Base-by-base conservation (phyloP, 2,888 invertebrate genomes). In the Bombyx huttoni region DNA sequence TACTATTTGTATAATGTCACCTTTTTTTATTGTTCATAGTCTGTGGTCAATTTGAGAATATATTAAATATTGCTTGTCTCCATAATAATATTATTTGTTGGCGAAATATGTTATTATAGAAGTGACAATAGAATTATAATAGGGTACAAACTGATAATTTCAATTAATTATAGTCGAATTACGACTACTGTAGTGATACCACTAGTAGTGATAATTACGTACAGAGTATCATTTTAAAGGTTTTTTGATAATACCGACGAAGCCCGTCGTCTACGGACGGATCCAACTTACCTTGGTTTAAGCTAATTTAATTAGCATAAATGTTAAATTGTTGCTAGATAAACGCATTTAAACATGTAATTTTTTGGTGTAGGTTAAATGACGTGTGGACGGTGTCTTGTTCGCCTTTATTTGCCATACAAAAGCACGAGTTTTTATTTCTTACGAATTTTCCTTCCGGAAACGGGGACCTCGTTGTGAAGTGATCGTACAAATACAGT, bases 351-450 rank as follows among this genome's bases (percentile, higher is more conserved):
- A 63, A 64, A 70, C 70, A 68, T 76, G 75, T 75, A 71, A 62
- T 68, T 75, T 78, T 75, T 75, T 75, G 63, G 68, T 75, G 67
- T 71, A 65, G 64, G 70, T 74, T 77, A 76, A 78, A 76, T 78
- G 75, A 77, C 76, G 74, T 73, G 77, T 77, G 74, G 70, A 73
- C 68, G 66, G 59, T 59, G 65, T 68, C 72, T 72, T 72, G 67
- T 73, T 70, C 69, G 69, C 61, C 74, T 73, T 73, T 73, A 73
- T 75, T 68, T 73, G 71, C 69, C 54, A 72, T 69, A 68, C 69
- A 69, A 70, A 65, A 58, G 52, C 52, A 47, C 34, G 40, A 35
- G 33, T 24, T 24, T 48, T 53, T 47, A 47, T 53, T 51, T 13
- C 45, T 46, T 51, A 49, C n/a, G 48, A 57, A 58, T 63, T 66